Conservation (phyloP, 2,888 invertebrate species). For the Pediacus dermestoides region DNA sequence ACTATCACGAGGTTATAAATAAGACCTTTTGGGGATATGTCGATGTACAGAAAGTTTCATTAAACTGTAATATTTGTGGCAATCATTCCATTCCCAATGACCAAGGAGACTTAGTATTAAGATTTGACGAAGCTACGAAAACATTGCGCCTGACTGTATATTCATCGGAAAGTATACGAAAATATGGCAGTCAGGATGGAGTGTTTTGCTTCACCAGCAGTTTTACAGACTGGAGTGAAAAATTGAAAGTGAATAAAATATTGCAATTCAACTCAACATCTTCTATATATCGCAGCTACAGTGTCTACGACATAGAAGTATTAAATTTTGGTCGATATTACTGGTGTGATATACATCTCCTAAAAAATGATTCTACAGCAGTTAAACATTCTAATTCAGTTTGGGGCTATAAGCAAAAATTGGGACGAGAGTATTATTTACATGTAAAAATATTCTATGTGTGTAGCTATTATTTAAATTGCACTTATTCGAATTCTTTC, state of each 20-base stretch:
- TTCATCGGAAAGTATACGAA: slow-evolving; percentile 55
- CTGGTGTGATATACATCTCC: slow-evolving; percentile 61
- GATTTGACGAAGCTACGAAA: slow-evolving; percentile 27
- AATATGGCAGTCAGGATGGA: slow-evolving; percentile 51
- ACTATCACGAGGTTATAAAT: slow-evolving; percentile 16
- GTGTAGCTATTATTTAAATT: slow-evolving; percentile 26
- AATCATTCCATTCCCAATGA: slow-evolving; percentile 5
- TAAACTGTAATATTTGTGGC: slow-evolving; percentile 29
- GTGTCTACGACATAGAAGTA: slow-evolving; percentile 53
- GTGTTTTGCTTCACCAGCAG: slow-evolving; percentile 62
- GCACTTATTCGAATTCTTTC: slow-evolving; percentile 8
- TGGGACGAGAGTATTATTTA: slow-evolving; percentile 37
- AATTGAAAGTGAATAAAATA: slow-evolving; percentile 34
- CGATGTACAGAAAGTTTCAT: slow-evolving; percentile 10
- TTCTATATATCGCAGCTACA: slow-evolving; percentile 9
- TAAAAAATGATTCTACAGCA: slow-evolving; percentile 42
- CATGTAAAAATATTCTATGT: slow-evolving; percentile 38
- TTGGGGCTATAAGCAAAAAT: slow-evolving; percentile 48
- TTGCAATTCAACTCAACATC: slow-evolving; percentile 12
- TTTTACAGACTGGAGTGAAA: slow-evolving; percentile 51
- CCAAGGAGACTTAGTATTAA: slow-evolving; percentile 25
- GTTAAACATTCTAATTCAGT: slow-evolving; percentile 53
- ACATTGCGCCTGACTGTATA: slow-evolving; percentile 53
- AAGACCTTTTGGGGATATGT: slow-evolving; percentile 20
- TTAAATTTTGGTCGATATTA: slow-evolving; percentile 59